phyloP scores from a whole-genome alignment of 2,797 vertebrate genomes.

The Galaxias olidus region DNA sequence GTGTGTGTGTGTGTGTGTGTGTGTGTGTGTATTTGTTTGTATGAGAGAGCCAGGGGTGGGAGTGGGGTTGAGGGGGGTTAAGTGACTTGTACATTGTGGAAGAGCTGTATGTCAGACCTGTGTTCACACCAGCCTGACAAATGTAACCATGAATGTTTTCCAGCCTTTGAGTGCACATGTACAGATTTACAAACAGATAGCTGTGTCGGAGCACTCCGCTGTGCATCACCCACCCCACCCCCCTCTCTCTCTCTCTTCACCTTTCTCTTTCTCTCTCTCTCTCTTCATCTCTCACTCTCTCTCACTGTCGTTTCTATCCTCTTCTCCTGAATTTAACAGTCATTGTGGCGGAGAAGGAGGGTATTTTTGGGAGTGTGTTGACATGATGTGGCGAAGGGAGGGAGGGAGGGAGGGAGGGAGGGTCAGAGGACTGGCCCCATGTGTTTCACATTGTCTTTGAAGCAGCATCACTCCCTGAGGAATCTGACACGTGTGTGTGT shows the following conservation, averaged over 20 bases:
- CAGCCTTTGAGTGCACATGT: conserved; percentile 58
- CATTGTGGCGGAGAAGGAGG: conserved; percentile 26
- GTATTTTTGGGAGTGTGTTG: conserved; percentile 10
- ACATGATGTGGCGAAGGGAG: conserved; percentile 11
- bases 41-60: not conserved
- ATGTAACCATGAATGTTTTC: conserved; percentile 76
- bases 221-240: conserved; percentile 30
- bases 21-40: conserved; percentile 16
- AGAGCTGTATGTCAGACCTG: conserved; percentile 36
- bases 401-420: conserved; percentile 29
- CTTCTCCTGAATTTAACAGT: conserved; percentile 24
- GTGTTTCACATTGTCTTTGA: not conserved
- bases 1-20: conserved; percentile 20
- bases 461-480: not conserved
- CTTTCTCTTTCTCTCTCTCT: conserved; percentile 44
- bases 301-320: conserved; percentile 18
- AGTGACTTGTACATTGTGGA: conserved; percentile 51
- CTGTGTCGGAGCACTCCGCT: conserved; percentile 52
- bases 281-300: conserved; percentile 26
- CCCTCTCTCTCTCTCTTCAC: conserved; percentile 46
- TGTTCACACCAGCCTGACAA: conserved; percentile 77
- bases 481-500: not conserved
- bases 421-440: not conserved
- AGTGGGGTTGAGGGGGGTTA: conserved; percentile 20
- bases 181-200: conserved; percentile 66